Conservation (phyloP, 2,113 vertebrate species). For the Syngnathoides biaculeatus region DNA sequence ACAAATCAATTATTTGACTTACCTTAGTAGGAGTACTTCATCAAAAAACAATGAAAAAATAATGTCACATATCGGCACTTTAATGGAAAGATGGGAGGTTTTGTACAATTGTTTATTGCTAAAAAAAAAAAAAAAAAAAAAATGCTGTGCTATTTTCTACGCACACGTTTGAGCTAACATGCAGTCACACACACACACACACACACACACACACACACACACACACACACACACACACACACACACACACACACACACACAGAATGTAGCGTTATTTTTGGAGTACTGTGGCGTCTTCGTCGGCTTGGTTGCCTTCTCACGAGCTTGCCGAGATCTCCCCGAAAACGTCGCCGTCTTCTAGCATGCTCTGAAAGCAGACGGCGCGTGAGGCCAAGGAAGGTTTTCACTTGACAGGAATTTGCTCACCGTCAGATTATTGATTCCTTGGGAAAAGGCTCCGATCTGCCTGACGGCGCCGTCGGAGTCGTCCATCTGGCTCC, state of each 20-base stretch:
- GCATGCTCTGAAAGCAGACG: constrained; percentile 82
- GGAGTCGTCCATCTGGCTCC: constrained; percentile 90
- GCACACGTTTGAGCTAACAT: not conserved
- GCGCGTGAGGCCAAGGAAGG: not conserved
- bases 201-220: no score
- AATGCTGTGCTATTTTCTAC: not conserved
- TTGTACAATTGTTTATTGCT: not conserved
- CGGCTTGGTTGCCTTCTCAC: constrained; percentile 53
- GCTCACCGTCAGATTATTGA: constrained; percentile 95
- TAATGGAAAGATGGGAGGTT: not conserved
- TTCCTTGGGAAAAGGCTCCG: constrained; percentile 92
- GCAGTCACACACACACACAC: not conserved
- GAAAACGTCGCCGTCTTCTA: constrained; percentile 91
- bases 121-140: not conserved
- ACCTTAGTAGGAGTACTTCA: no score
- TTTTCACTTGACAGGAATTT: not conserved
- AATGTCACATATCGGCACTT: not conserved
- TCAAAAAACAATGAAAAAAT: no score
- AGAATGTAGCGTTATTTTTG: not conserved
- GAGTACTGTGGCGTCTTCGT: constrained; percentile 29
- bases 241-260: not conserved
- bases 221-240: not conserved
- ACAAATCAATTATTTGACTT: no score
- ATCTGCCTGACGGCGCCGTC: constrained; percentile 93
- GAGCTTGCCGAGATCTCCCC: constrained; percentile 72